Evolutionary conservation across 2,797 vertebrate genomes (phyloP).

Genomic region (Pithecia hirsuta): DNA sequence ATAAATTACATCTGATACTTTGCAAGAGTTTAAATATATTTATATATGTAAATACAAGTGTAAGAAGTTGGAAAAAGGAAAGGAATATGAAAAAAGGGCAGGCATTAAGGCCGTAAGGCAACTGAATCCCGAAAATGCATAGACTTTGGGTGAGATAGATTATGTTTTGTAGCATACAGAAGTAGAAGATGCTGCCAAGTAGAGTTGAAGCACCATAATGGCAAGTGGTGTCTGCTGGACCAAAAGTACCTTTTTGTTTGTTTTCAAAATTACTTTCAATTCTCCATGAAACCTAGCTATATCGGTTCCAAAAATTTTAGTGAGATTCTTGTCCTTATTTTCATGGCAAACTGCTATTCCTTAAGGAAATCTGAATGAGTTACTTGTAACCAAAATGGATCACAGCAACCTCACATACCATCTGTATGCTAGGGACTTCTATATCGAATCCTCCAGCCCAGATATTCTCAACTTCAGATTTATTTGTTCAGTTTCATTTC

Average conservation of each 20-base stretch:
- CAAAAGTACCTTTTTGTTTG: neutral
- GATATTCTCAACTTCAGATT: neutral
- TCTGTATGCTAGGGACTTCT: neutral
- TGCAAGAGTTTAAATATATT: neutral
- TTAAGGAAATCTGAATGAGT: constrained; percentile 19
- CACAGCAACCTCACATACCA: neutral
- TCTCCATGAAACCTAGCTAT: neutral
- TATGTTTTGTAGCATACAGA: neutral
- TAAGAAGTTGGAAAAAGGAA: neutral
- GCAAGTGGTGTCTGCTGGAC: neutral
- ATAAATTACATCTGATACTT: neutral
- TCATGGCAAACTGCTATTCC: neutral
- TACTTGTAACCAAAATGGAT: neutral
- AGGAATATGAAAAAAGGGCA: neutral
- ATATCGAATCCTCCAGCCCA: neutral
- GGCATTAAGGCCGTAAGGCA: neutral
- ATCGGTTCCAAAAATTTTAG: neutral
- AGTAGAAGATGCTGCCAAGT: neutral
- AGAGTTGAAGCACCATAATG: neutral
- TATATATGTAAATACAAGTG: neutral
- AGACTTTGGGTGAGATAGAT: neutral
- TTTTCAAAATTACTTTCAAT: neutral
- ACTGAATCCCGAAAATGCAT: neutral
- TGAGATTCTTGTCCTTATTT: constrained; percentile 7
- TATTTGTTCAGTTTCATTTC: neutral